These are phyloP conservation scores for Leucoraja ocellata DNA, from an alignment of 2,797 vertebrate species.

Conservation along the genomic window DNA sequence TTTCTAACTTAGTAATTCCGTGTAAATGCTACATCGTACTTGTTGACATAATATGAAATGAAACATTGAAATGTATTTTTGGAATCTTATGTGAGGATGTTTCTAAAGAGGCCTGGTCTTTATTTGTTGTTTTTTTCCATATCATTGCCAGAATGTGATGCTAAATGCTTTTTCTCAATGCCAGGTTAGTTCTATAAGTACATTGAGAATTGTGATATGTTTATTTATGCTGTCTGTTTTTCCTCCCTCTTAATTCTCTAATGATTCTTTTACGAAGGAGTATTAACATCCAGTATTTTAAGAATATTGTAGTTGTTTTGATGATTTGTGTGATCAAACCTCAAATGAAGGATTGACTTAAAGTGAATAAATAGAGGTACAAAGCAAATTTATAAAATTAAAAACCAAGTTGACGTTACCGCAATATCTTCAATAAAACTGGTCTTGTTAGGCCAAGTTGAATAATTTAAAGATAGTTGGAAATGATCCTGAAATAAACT, in stretches of 20 bases:
- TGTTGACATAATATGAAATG: background rate
- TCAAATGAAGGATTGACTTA: background rate
- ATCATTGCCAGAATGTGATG: background rate
- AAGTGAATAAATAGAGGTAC: background rate
- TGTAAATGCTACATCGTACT: too few relatives aligned
- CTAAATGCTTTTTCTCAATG: background rate
- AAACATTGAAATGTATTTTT: background rate
- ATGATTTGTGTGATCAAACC: background rate
- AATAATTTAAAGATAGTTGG: background rate
- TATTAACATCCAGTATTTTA: background rate
- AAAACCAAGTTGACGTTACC: background rate
- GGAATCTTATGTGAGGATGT: background rate
- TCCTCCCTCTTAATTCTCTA: background rate
- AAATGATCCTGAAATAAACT: background rate
- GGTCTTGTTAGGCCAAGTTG: background rate
- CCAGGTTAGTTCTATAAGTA: background rate
- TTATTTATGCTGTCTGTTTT: background rate
- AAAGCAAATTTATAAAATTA: background rate
- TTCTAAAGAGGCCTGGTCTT: background rate
- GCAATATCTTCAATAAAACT: background rate
- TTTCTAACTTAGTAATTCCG: too few relatives aligned
- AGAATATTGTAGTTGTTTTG: background rate
- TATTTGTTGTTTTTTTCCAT: background rate
- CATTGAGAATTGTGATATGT: background rate
- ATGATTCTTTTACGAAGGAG: background rate